Evolutionary conservation across 2,888 invertebrate species (phyloP), one percentile per base, ranked within the genome.

Genomic region (Apotomis capreana): DNA sequence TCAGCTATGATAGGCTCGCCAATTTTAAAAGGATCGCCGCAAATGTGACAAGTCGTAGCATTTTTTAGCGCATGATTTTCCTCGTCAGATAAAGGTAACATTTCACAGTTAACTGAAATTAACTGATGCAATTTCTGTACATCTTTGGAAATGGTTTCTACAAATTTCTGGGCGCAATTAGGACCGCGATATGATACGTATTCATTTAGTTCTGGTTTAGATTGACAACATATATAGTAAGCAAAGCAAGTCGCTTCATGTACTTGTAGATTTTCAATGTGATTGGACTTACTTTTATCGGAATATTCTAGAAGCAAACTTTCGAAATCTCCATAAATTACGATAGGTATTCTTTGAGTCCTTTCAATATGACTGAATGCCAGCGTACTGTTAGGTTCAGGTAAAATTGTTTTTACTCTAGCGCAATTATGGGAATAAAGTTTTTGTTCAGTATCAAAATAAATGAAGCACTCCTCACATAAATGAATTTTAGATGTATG

Each of bases 171-270:
- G 13, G n/a, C n/a, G n/a, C 52, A 13, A 54, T 54, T 54, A 13
- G n/a, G 52, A 54, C n/a, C 13, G 13, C n/a, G 52, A n/a, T 13
- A n/a, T 54, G 52, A 8, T 13, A 54, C n/a, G n/a, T 13, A 54
- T 5, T 54, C 52, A 13, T 54, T 54, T 54, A 54, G 13, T 13
- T 54, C n/a, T 13, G 52, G 52, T 13, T 54, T 13, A 54, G n/a
- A 5, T 54, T 13, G n/a, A 54, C 52, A 54, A 13, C 52, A 54
- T 13, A 52, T 54, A 13, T 54, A 54, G 13, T 13, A 54, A n/a
- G 52, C 52, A 54, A 54, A 54, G n/a, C 52, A 54, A 54, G n/a
- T 13, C 13, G 52, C 52, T 13, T 54, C 52, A 54, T 54, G 52
- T 6, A 54, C n/a, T 54, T 54, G 52, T 13, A 54, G 10, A 54